Percentiles rank a stretch among this genome's conserved stretches.
Evolutionary conservation across 53 echinoderm and acorn worm species (phyloP).

Genomic region (Henricia sp.): DNA sequence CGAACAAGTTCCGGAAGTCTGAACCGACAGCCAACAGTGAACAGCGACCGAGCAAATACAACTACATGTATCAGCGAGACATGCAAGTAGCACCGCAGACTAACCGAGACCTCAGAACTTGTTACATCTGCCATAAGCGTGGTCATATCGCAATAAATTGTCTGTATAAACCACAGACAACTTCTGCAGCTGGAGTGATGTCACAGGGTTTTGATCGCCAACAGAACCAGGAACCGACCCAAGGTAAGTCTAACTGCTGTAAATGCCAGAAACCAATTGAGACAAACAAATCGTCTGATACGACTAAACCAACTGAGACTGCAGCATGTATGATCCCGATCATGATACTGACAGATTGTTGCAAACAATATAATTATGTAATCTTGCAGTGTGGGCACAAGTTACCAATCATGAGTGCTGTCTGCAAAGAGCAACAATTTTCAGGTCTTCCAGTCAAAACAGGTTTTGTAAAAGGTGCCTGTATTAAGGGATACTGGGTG

Average conservation of each 20-base stretch:
- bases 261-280: background rate
- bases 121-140: background rate
- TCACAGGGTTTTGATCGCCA: too few relatives aligned
- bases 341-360: background rate
- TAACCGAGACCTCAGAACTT: background rate
- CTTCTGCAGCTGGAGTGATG: background rate
- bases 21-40: background rate
- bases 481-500: conserved; percentile 55
- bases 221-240: background rate
- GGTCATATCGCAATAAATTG: background rate
- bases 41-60: background rate
- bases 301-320: background rate
- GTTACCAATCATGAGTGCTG: conserved; percentile 13
- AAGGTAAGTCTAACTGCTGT: background rate
- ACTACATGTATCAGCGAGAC: background rate
- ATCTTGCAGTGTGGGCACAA: background rate
- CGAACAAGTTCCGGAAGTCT: too few relatives aligned
- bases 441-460: conserved; percentile 44
- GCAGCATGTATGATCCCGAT: background rate
- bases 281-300: background rate
- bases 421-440: background rate
- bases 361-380: background rate
- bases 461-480: background rate
- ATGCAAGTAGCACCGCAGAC: background rate
- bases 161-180: background rate